Base-by-base conservation (phyloP, 2,113 vertebrate species). In the Labrus mixtus region DNA sequence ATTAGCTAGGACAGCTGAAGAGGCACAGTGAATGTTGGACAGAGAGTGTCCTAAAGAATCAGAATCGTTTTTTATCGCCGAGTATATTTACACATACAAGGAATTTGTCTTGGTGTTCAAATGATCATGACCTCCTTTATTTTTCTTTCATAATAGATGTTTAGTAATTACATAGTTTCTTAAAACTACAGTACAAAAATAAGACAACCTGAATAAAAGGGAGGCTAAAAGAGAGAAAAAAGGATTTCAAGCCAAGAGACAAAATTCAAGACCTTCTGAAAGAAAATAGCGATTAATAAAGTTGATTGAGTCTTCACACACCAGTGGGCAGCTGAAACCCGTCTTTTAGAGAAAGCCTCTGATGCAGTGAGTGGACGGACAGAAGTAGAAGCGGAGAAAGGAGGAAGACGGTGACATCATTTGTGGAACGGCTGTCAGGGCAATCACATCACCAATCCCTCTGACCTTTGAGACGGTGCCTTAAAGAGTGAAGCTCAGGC, bases 391-490 rank as follows among this genome's bases (percentile, higher is more conserved):
- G 63, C 16, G 10, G 51, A 43, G 2, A 61, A 61, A 22, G 8
- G 41, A 50, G 8, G 61, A 12, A 10, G 22, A 59, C 10, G 43
- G n/a, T 39, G 39, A 84, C 76, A 79, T 71, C 37, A 64, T 74
- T n/a, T 66, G 62, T 36, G 63, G 36, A 22, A 25, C 22, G 22
- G 55, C 85, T 91, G 90, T 92, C 90, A 87, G 19, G 13, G 19
- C 46, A 17, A 86, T 92, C 81, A 84, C 84, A 82, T 92, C 90
- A 89, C 13, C 68, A n/a, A 23, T 76, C 71, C 75, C 74, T 22
- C 46, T 83, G 78, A 90, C 85, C 90, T 91, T 91, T 90, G 82
- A 72, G 83, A 68, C 64, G 6, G 48, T 68, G 79, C 68, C 78
- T 75, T 68, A 25, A 84, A 88, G 79, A 84, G 69, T 61, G 62